Evolutionary conservation across 2,888 invertebrate species (phyloP).

Genomic region (Drosophila suboccidentalis): DNA sequence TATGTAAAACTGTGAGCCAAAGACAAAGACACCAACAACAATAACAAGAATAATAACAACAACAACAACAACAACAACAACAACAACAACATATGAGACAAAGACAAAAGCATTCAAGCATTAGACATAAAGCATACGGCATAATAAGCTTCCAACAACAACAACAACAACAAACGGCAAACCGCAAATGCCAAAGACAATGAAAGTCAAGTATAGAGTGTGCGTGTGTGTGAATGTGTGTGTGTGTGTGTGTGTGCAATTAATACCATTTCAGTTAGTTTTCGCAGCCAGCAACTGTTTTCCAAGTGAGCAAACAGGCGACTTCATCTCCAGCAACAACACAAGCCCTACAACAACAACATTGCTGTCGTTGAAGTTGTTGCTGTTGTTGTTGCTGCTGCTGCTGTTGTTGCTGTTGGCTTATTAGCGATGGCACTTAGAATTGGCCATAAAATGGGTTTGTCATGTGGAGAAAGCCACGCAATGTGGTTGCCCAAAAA

Average conservation of each 20-base stretch:
- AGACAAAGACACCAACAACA: constrained; percentile 9
- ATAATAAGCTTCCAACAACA: constrained; percentile 60
- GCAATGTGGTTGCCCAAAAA: constrained; percentile 38
- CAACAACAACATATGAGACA: constrained; percentile 6
- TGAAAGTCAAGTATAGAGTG: constrained; percentile 67
- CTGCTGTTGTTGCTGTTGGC: constrained; percentile 43
- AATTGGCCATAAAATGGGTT: constrained; percentile 47
- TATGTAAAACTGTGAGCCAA: constrained; percentile 48
- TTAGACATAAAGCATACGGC: constrained; percentile 53
- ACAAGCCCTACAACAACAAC: constrained; percentile 28
- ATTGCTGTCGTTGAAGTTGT: constrained; percentile 8
- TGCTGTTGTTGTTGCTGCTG: constrained; percentile 15
- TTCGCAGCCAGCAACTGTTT: constrained; percentile 60
- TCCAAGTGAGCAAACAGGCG: constrained; percentile 70
- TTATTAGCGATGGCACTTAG: constrained; percentile 74
- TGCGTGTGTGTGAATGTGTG: constrained; percentile 18
- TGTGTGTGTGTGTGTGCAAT: constrained; percentile 57
- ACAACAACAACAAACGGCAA: constrained; percentile 29
- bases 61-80: background rate
- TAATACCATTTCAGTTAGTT: constrained; percentile 73
- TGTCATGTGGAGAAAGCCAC: constrained; percentile 70
- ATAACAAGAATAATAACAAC: background rate
- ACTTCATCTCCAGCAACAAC: constrained; percentile 29
- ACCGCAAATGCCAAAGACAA: constrained; percentile 65
- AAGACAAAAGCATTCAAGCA: constrained; percentile 52